Evolutionary conservation across 2,797 vertebrate species (phyloP), one percentile per base, ranked within the genome.

Genomic region (Naso thynnoides): DNA sequence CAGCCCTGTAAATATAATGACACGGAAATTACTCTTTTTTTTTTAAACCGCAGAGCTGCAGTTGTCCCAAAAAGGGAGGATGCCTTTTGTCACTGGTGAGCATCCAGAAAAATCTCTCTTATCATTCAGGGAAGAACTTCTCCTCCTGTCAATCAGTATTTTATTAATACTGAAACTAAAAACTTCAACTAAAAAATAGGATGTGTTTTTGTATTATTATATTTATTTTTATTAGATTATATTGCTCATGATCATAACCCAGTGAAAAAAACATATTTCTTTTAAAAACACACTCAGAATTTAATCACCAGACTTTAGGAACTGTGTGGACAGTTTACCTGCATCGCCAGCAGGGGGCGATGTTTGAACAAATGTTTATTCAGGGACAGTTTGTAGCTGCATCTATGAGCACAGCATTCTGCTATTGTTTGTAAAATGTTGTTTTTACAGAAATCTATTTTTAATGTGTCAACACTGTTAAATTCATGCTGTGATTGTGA

Each of bases 271-370:
- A 11, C 0, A 8, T 0, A 55, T 38, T 6, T 16, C 1, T 27
- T 29, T 39, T 38, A 31, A 42, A 26, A 50, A 23, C 3, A 21
- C 13, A 7, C 13, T 5, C 4, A 26, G 47, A 18, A 19, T 78
- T 3, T 3, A 10, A 18, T 42, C 13, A 27, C 14, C 1, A 14
- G 26, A n/a, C 27, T 11, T 27, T 2, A n/a, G 33, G 18, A 9
- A 5, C 15, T 2, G 16, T 56, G 2, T n/a, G 3, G 21, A 29
- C 29, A 72, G 9, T 76, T 14, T 45, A 2, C 9, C 5, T 41
- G 16, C 6, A 10, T 47, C 6, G 3, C 79, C 80, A 88, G 70
- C 86, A 92, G 90, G 65, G 58, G 85, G 67, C 0, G 50, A 19
- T 71, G 63, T 84, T 78, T 53, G 9, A 26, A 31, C 60, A 62